phyloP scores from a whole-genome alignment of 2,113 vertebrate genomes.

The Zosterops hypoxanthus region DNA sequence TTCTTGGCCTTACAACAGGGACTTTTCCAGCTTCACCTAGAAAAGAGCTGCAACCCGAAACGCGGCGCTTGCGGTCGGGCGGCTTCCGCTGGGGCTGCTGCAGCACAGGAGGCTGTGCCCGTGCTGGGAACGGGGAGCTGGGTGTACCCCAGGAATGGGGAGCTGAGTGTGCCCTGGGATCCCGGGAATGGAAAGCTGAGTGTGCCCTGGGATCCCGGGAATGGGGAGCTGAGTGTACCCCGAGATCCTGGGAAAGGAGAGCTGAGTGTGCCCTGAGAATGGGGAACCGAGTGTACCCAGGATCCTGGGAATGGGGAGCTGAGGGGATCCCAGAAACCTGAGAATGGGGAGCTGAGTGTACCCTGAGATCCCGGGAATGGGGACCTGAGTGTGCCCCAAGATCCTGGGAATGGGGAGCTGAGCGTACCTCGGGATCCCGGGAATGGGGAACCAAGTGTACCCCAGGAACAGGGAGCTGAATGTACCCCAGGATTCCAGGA shows the following conservation, averaged over 20 bases:
- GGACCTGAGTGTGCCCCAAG: background rate
- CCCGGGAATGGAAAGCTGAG: too few species aligned
- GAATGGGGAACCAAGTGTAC: background rate
- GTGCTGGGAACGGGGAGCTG: slow-evolving; percentile 58
- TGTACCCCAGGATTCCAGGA: accelerated
- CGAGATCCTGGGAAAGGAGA: accelerated
- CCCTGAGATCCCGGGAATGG: background rate
- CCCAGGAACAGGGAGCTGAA: background rate
- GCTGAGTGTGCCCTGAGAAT: accelerated
- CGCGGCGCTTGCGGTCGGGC: slow-evolving; percentile 69
- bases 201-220: too few species aligned
- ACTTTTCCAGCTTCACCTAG: slow-evolving; percentile 85
- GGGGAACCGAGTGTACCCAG: accelerated
- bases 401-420: accelerated
- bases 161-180: too few species aligned
- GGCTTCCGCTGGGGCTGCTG: slow-evolving; percentile 69
- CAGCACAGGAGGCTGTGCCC: slow-evolving; percentile 43
- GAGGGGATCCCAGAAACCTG: too few species aligned
- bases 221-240: too few species aligned
- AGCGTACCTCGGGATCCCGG: background rate
- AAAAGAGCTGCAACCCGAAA: slow-evolving; percentile 71
- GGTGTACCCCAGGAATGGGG: too few species aligned
- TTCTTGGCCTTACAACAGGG: slow-evolving; percentile 53
- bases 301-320: accelerated
- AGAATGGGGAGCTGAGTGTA: background rate